Conservation (phyloP, 1,140 invertebrate species). For the Laupala kohalensis region DNA sequence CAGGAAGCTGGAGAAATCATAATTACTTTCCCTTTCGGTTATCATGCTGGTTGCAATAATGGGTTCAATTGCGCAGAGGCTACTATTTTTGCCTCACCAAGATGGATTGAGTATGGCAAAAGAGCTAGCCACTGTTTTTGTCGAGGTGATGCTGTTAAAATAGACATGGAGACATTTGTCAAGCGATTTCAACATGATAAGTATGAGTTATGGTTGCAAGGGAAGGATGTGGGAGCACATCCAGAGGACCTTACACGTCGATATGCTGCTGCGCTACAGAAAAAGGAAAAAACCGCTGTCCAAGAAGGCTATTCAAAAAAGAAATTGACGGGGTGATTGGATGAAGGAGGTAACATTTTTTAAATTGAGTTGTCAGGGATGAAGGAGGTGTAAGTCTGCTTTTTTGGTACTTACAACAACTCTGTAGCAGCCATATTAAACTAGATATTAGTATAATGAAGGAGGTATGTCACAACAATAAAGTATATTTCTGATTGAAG, state of each 20-base stretch:
- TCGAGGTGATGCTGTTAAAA: slow-evolving; percentile 80
- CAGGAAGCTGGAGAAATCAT: slow-evolving; percentile 58
- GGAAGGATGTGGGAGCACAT: slow-evolving; percentile 80
- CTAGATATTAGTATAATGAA: no score
- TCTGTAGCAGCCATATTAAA: no score
- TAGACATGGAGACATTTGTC: slow-evolving; percentile 96
- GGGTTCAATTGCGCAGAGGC: slow-evolving; percentile 98
- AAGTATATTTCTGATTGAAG: no score
- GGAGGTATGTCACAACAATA: no score
- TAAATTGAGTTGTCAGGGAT: no score
- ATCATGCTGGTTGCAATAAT: slow-evolving; percentile 85
- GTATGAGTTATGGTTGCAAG: slow-evolving; percentile 65
- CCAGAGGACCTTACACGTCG: slow-evolving; percentile 73
- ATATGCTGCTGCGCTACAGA: slow-evolving; percentile 60
- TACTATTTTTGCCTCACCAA: slow-evolving; percentile 91
- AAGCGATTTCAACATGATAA: slow-evolving; percentile 85
- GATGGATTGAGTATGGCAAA: slow-evolving; percentile 99
- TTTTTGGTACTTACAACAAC: no score
- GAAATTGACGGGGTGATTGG: no score
- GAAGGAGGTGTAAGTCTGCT: no score
- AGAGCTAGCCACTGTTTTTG: slow-evolving; percentile 72
- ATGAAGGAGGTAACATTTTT: no score
- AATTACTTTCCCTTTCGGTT: slow-evolving; percentile 58
- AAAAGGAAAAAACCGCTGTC: slow-evolving; percentile 55
- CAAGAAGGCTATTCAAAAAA: slow-evolving; percentile 52